Conservation (phyloP, 2,888 invertebrate species). For the Nyleta sp. region DNA sequence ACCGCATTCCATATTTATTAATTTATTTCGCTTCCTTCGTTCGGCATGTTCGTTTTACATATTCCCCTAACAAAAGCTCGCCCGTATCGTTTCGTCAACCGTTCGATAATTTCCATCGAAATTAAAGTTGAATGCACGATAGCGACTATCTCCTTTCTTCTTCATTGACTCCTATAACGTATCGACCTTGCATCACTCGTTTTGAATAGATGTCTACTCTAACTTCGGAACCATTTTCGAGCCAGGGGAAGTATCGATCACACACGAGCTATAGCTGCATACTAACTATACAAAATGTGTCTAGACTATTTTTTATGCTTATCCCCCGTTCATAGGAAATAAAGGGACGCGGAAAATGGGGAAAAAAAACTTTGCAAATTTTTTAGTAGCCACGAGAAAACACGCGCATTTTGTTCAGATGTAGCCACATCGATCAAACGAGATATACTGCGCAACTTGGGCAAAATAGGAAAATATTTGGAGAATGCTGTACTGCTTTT, state of each 20-base stretch:
- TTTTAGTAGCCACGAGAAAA: constrained; percentile 14
- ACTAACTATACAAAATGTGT: constrained; percentile 75
- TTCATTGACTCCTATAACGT: constrained; percentile 13
- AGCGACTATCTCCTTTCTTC: constrained; percentile 18
- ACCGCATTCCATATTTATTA: too few species aligned
- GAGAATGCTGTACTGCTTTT: not conserved
- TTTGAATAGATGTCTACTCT: constrained; percentile 49
- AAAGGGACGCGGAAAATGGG: constrained; percentile 51
- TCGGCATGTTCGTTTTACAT: too few species aligned
- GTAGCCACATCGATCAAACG: constrained; percentile 19
- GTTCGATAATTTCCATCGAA: not conserved
- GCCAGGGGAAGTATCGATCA: constrained; percentile 69
- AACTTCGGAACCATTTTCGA: constrained; percentile 39
- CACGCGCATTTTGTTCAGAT: constrained; percentile 10
- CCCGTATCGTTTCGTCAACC: too few species aligned
- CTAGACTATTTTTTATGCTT: constrained; percentile 77
- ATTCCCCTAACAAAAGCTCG: too few species aligned
- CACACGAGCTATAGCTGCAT: constrained; percentile 64
- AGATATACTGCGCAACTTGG: constrained; percentile 4
- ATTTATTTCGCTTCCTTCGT: too few species aligned
- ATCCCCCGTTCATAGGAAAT: constrained; percentile 74
- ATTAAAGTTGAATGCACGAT: constrained; percentile 13
- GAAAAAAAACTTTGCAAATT: constrained; percentile 35
- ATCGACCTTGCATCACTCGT: constrained; percentile 39
- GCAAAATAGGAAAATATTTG: not conserved